phyloP scores from a whole-genome alignment of 2,888 invertebrate species.

The Troglohyphantes excavatus region DNA sequence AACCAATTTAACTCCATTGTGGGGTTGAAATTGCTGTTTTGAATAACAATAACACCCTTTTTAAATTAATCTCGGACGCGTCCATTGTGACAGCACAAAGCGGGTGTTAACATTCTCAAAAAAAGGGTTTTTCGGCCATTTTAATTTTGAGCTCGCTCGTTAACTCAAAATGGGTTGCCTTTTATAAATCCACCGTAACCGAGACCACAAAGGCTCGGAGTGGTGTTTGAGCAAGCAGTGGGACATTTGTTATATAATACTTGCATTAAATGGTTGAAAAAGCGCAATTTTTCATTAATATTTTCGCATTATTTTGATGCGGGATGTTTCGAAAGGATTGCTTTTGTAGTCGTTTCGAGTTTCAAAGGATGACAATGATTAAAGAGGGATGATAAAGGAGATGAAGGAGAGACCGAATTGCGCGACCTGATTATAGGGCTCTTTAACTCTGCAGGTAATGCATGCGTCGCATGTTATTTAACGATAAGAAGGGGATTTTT shows the following conservation, averaged over 20 bases:
- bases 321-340: background rate
- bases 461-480: background rate
- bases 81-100: conserved; percentile 60
- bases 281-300: conserved; percentile 24
- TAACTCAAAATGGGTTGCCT: conserved; percentile 62
- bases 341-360: background rate
- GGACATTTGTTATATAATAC: conserved; percentile 22
- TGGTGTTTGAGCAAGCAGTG: background rate
- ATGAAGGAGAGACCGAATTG: background rate
- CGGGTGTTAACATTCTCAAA: conserved; percentile 64
- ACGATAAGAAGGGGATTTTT: too few relatives aligned
- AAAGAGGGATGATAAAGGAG: conserved; percentile 33
- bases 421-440: conserved; percentile 5
- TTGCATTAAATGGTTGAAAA: background rate
- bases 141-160: conserved; percentile 66
- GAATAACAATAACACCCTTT: conserved; percentile 69
- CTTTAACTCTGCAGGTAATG: background rate
- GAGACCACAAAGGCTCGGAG: background rate
- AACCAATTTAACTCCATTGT: conserved; percentile 76
- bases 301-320: conserved; percentile 30
- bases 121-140: conserved; percentile 20
- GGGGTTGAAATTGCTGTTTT: conserved; percentile 68
- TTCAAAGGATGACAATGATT: conserved; percentile 36
- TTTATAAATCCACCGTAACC: conserved; percentile 36
- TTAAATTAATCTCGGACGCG: conserved; percentile 71